A percentile compares a stretch with the other conserved stretches of the same genome.
These are phyloP conservation scores for Harpegnathos saltator DNA, from an alignment of 1,140 invertebrate species.

Conservation along the genomic window DNA sequence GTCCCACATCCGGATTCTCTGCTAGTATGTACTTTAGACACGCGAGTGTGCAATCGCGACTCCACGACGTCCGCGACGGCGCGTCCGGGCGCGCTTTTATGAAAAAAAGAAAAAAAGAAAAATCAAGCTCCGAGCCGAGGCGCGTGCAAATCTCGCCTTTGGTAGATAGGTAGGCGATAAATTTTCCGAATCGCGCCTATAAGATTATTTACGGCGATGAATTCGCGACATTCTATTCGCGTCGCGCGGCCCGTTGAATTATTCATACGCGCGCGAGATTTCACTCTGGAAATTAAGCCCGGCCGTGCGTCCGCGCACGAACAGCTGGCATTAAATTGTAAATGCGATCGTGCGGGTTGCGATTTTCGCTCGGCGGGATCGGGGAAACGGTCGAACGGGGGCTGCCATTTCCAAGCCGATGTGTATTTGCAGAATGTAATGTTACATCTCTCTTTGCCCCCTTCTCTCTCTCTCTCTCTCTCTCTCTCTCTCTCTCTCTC, in stretches of 20 bases:
- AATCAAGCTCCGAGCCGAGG: background rate
- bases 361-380: conserved; percentile 4
- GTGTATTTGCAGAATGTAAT: conserved; percentile 71
- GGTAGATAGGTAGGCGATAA: background rate
- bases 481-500: too few relatives aligned
- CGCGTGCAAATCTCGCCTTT: background rate
- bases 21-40: too few relatives aligned
- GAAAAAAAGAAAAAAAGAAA: too few relatives aligned
- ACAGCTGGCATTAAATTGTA: background rate
- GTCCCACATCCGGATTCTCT: too few relatives aligned
- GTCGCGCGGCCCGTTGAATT: background rate
- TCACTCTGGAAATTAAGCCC: conserved; percentile 21
- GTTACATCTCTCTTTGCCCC: conserved; percentile 20
- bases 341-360: too few relatives aligned
- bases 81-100: too few relatives aligned
- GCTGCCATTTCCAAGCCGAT: conserved; percentile 47
- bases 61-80: too few relatives aligned
- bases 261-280: conserved; percentile 24
- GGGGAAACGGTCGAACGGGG: background rate
- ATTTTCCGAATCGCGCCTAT: background rate
- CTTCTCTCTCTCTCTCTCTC: too few relatives aligned
- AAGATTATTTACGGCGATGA: background rate
- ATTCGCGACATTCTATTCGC: too few relatives aligned
- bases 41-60: too few relatives aligned
- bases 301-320: background rate